A percentile compares a stretch with the other conserved stretches of the same genome.
These are phyloP conservation scores for Pygoscelis adeliae DNA, from an alignment of 2,113 vertebrate species.

Conservation along the genomic window DNA sequence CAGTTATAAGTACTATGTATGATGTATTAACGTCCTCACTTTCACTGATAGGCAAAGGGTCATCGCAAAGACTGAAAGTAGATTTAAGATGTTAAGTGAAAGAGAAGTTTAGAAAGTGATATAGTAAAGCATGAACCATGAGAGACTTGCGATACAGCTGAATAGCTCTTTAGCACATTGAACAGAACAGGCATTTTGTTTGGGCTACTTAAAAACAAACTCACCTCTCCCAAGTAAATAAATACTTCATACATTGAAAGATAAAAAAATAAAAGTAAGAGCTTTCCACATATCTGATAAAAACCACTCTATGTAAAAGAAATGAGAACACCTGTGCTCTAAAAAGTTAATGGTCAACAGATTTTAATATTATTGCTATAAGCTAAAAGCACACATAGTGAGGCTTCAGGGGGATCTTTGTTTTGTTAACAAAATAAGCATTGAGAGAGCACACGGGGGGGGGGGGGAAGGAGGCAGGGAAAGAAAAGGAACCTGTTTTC, in stretches of 20 bases:
- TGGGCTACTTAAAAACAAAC: not conserved
- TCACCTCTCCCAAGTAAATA: not conserved
- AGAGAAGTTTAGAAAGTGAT: not conserved
- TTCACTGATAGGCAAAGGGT: not conserved
- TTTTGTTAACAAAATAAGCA: not conserved
- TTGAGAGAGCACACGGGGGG: not conserved
- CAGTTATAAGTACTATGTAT: not conserved
- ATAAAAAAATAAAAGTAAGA: not conserved
- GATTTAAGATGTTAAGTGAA: not conserved
- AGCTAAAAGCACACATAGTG: rapidly evolving
- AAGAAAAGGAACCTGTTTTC: not conserved
- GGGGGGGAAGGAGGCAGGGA: not conserved
- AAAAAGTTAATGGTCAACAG: not conserved
- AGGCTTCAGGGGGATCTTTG: not conserved
- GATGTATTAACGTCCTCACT: not conserved
- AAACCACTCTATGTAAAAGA: not conserved
- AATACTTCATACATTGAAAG: not conserved
- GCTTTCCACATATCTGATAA: not conserved
- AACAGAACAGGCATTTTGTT: not conserved
- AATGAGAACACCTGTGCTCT: not conserved
- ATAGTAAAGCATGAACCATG: not conserved
- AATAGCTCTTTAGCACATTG: not conserved
- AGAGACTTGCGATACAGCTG: not conserved
- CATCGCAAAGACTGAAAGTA: not conserved
- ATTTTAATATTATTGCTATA: not conserved